phyloP scores from a whole-genome alignment of 2,888 invertebrate species.

The Xylocampa areola region DNA sequence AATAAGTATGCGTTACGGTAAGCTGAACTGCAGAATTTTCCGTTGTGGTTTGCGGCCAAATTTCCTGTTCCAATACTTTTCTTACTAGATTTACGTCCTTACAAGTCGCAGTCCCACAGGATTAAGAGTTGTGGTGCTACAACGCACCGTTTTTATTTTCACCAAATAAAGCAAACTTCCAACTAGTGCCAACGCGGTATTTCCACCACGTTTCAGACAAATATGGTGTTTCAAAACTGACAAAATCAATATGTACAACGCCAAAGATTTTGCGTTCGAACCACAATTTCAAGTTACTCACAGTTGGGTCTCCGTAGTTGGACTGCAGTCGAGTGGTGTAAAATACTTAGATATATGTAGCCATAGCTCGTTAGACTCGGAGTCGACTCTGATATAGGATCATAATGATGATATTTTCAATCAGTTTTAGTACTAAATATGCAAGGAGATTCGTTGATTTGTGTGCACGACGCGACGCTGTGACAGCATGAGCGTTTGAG shows the following conservation, averaged over 20 bases:
- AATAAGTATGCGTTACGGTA: too few species aligned
- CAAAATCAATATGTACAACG: conserved; percentile 24
- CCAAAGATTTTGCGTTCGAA: not conserved
- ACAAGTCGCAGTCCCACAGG: not conserved
- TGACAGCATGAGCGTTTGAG: too few species aligned
- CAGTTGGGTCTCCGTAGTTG: conserved; percentile 22
- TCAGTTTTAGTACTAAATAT: not conserved
- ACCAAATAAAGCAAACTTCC: not conserved
- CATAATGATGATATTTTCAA: conserved; percentile 14
- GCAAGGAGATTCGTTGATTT: too few species aligned
- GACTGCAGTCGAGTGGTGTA: conserved; percentile 37
- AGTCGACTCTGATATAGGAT: conserved; percentile 40
- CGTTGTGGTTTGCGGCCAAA: too few species aligned
- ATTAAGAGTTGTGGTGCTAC: not conserved
- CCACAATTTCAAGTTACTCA: conserved; percentile 24
- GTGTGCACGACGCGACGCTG: too few species aligned
- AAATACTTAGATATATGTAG: conserved; percentile 37
- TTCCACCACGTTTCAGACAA: conserved; percentile 22
- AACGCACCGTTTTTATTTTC: too few species aligned
- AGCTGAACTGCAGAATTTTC: too few species aligned
- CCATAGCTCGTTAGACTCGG: conserved; percentile 45
- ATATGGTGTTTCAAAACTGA: conserved; percentile 47
- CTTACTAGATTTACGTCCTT: too few species aligned
- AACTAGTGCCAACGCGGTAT: conserved; percentile 26
- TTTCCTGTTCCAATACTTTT: too few species aligned